Conservation (phyloP, 64 coral and sea anemone genomes). For the Astreopora myriophthalma region DNA sequence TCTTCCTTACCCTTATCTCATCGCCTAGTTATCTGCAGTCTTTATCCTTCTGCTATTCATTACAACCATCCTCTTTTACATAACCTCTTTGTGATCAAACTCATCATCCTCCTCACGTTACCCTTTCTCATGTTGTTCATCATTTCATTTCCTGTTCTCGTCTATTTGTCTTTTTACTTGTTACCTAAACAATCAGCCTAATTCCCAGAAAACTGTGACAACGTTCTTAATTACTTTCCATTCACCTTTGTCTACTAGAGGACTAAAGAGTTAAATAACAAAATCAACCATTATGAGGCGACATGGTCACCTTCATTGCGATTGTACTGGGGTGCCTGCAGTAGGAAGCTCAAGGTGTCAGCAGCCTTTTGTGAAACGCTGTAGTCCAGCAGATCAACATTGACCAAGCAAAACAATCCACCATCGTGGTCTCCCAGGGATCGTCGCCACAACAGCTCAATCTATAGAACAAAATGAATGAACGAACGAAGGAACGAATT, state of each 20-base stretch:
- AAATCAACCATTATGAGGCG: too few relatives aligned
- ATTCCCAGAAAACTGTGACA: neutral
- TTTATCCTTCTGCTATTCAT: too few relatives aligned
- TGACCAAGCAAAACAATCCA: slow-evolving; percentile 73
- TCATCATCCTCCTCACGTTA: neutral
- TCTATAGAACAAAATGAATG: slow-evolving; percentile 12
- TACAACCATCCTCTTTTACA: too few relatives aligned
- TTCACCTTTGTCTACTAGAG: too few relatives aligned
- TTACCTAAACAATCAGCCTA: too few relatives aligned
- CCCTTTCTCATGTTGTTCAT: neutral
- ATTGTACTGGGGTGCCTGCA: slow-evolving; percentile 19
- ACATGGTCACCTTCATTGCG: slow-evolving; percentile 49
- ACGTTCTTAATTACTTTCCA: too few relatives aligned
- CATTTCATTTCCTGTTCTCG: neutral
- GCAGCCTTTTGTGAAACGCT: slow-evolving; percentile 73
- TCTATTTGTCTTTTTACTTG: neutral
- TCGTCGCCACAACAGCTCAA: slow-evolving; percentile 86
- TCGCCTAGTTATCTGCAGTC: too few relatives aligned
- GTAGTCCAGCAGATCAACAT: slow-evolving; percentile 69
- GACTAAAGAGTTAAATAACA: too few relatives aligned
- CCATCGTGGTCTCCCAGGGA: slow-evolving; percentile 57
- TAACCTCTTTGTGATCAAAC: neutral
- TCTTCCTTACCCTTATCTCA: too few relatives aligned
- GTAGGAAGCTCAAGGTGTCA: slow-evolving; percentile 27
- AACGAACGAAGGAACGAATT: too few relatives aligned